Evolutionary conservation across 2,113 vertebrate genomes (phyloP), one percentile per base, ranked within the genome.

Genomic region (Columbina picui): DNA sequence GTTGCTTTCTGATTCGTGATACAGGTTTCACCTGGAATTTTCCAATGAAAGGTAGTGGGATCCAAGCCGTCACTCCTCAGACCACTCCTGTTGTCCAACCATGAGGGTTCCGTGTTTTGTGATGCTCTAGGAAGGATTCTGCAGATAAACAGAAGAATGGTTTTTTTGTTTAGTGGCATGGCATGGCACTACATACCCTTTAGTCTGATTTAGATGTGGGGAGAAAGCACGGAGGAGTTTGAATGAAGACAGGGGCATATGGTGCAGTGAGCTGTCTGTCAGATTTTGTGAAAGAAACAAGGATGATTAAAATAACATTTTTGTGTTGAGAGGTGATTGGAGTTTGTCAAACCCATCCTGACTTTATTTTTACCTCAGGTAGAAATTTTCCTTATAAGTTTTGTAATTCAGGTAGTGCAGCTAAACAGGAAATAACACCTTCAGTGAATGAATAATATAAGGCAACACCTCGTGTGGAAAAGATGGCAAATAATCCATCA

Each of bases 391-490:
- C 59, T 75, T 70, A 14, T 4, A 59, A 96, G 57, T 25, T 96
- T 89, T 89, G 77, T 94, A 92, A 95, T 96, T 95, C 91, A 95
- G 70, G 57, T 82, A 34, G 57, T 69, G 55, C 7, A 6, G 80
- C 87, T 94, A 94, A 95, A 94, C 52, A 87, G 82, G 92, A 95
- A 94, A 73, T 56, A 95, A 56, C 80, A 80, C 29, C 61, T 82
- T 78, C 55, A 67, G 30, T 73, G 85, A 49, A 80, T 84, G 82
- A 94, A 76, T 91, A 86, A 95, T 89, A 63, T 50, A 96, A 38
- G 4, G 32, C 65, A 82, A 96, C 84, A 36, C 19, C 29, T 55
- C 9, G 41, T 57, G 25, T 56, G 63, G 69, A 76, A 89, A 83
- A 61, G 67, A 76, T 20, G 79, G 80, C 68, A 94, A 94, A 95